Evolutionary conservation across 2,113 vertebrate genomes (phyloP), one percentile per base, ranked within the genome.

Genomic region (Lophochroa leadbeateri): DNA sequence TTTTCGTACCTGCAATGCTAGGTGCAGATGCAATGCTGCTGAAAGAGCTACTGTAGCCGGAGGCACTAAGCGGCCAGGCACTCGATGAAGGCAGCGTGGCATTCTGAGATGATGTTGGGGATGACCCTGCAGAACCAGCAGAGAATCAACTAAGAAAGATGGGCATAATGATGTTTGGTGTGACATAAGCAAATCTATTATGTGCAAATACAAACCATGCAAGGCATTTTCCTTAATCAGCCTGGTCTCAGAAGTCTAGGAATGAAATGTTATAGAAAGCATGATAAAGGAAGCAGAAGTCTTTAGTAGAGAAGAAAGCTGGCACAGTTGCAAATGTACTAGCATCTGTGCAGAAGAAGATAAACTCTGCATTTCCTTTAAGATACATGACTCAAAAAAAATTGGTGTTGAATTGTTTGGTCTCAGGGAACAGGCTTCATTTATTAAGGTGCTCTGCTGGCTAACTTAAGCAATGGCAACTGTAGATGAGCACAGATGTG

Each of bases 41-140:
- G 97, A 98, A 98, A 95, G 98, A 98, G 98, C 98, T 98, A 97
- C 98, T 98, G 98, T 97, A 98, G 98, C 97, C 96, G 95, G 98
- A 98, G 98, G 98, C 98, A 98, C 96, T 98, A 98, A 99, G 98
- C 95, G 98, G 98, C 98, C 99, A 99, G 98, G 99, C 98, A 98
- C 98, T 98, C 96, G 97, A 96, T 94, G 98, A 98, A 99, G 99
- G 98, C 98, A 98, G 98, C 98, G 98, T 98, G 98, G 97, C 97
- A 92, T 97, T 98, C 98, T 99, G 99, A 98, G 98, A 98, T 97
- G 98, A 98, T 89, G 98, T 98, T 97, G 98, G 98, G 97, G 98
- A 98, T 97, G 98, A 98, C 98, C 98, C 99, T 99, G 97, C 94
- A 94, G 97, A 97, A 96, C 96, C 98, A 98, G 96, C 97, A 97